A percentile compares a stretch with the other conserved stretches of the same genome.
Evolutionary conservation across 2,113 vertebrate genomes (phyloP).

Genomic region (Phylloscopus trochiloides): DNA sequence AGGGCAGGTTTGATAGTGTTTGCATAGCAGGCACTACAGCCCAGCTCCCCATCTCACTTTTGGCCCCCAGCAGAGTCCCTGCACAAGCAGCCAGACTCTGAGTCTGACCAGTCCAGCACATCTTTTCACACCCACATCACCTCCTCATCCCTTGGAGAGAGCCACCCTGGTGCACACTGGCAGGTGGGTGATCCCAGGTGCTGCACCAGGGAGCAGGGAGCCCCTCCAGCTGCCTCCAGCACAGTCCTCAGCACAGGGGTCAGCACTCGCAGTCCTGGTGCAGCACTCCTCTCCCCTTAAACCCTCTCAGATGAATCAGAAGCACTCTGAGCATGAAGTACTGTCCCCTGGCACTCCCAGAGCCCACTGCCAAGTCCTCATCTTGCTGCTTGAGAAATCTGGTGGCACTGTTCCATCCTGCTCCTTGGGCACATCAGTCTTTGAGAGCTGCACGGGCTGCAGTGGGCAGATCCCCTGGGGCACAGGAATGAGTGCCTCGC

Average conservation of each 20-base stretch:
- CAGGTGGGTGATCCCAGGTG: background rate
- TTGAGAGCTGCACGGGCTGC: fast-evolving
- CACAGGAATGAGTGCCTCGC: background rate
- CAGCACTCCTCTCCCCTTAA: background rate
- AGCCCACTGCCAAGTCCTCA: background rate
- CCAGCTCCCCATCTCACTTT: background rate
- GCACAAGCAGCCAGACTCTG: background rate
- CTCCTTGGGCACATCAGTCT: background rate
- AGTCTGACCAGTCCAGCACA: background rate
- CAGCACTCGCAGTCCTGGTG: fast-evolving
- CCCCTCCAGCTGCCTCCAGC: background rate
- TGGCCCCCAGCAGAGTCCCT: background rate
- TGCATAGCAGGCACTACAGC: background rate
- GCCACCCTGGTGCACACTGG: background rate
- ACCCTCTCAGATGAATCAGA: background rate
- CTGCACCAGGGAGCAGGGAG: fast-evolving
- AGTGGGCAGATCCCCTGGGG: background rate
- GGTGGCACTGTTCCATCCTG: background rate
- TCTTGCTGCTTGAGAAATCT: background rate
- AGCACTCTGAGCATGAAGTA: background rate
- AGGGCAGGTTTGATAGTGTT: background rate
- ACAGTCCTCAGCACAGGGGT: background rate
- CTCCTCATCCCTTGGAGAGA: background rate
- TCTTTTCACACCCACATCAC: fast-evolving
- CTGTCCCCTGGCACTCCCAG: background rate